These are phyloP conservation scores for Crypturellus undulatus DNA, from an alignment of 2,113 vertebrate species.

Conservation along the genomic window DNA sequence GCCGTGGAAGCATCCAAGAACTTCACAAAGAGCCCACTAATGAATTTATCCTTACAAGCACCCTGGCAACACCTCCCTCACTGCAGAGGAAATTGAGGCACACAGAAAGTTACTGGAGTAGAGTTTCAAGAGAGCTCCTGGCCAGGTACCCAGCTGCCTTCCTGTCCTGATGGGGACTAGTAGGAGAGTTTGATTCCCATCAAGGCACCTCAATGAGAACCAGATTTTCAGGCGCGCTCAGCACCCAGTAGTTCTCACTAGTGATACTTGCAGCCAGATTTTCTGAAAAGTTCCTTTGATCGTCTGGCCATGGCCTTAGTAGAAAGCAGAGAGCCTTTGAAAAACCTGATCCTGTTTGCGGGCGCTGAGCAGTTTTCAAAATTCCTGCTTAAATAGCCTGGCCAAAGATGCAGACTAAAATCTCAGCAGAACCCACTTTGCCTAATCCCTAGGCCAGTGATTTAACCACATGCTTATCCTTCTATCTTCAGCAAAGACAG, in stretches of 20 bases:
- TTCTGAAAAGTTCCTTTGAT: conserved; percentile 40
- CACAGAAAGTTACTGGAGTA: neutral
- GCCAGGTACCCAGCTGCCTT: conserved; percentile 18
- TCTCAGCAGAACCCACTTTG: conserved; percentile 31
- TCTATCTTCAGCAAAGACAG: conserved; percentile 39
- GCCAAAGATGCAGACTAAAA: conserved; percentile 58
- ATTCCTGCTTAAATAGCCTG: conserved; percentile 51
- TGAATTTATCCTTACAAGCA: conserved; percentile 39
- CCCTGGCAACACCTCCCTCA: neutral
- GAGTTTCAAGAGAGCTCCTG: conserved; percentile 1
- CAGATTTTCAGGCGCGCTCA: conserved; percentile 21
- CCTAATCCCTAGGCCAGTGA: conserved; percentile 42
- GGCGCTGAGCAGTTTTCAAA: conserved; percentile 52
- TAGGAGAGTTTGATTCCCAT: neutral
- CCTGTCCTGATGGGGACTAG: neutral
- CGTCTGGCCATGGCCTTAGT: neutral
- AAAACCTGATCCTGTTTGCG: conserved; percentile 32
- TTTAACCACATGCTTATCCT: conserved; percentile 62
- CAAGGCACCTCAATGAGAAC: neutral
- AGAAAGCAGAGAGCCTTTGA: conserved; percentile 23
- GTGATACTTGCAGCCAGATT: neutral
- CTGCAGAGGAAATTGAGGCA: conserved; percentile 34
- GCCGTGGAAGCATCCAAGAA: conserved; percentile 12
- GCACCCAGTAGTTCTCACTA: neutral
- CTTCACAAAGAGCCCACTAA: conserved; percentile 24